A percentile compares a stretch with the other conserved stretches of the same genome.
Conservation (phyloP, 2,797 vertebrate species). For the Pseudomugil tenellus region DNA sequence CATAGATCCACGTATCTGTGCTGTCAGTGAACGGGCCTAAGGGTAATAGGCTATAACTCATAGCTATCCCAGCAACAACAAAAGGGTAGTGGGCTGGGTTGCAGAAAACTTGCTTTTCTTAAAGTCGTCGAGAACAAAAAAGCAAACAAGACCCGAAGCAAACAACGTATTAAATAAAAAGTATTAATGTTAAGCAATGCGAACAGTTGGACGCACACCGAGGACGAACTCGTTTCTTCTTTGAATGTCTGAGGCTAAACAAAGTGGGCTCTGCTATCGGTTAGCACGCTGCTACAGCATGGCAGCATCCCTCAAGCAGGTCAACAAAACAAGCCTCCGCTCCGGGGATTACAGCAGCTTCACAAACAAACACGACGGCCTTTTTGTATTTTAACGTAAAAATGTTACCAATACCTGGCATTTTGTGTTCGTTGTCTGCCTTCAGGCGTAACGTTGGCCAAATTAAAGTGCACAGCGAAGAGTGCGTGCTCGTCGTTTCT, state of each 20-base stretch:
- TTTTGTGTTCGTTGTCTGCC: constrained; percentile 52
- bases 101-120: not conserved
- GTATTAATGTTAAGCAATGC: accelerated
- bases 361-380: not conserved
- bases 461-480: constrained; percentile 46
- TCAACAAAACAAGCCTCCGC: constrained; percentile 74
- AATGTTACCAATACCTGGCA: constrained; percentile 79
- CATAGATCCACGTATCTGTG: constrained; percentile 28
- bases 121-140: not conserved
- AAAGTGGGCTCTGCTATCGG: constrained; percentile 54
- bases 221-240: constrained; percentile 34
- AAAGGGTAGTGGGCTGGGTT: constrained; percentile 43
- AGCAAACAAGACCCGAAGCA: too few relatives aligned
- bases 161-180: not conserved
- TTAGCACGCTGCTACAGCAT: constrained; percentile 78
- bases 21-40: constrained; percentile 64
- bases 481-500: constrained; percentile 51
- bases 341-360: constrained; percentile 33
- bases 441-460: constrained; percentile 31
- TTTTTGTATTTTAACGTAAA: not conserved
- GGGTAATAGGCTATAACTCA: constrained; percentile 14
- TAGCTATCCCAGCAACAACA: constrained; percentile 65
- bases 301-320: constrained; percentile 70
- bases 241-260: constrained; percentile 55
- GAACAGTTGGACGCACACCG: not conserved